These are phyloP conservation scores for Tholera decimalis DNA, from an alignment of 2,888 invertebrate species.

Conservation along the genomic window DNA sequence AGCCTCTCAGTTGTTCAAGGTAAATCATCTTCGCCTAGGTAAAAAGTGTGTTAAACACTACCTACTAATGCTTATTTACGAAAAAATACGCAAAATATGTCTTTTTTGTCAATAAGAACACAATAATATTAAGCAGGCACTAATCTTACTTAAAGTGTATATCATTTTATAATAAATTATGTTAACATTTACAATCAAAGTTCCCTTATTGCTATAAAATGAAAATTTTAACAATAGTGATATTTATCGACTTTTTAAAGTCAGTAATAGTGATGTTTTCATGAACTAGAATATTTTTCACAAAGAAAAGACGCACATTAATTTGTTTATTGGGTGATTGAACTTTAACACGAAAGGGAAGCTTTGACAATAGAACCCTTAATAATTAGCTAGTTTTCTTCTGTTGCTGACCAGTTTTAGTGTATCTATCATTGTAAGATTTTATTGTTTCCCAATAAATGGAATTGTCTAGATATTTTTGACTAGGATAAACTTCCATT, in stretches of 20 bases:
- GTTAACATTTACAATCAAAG: constrained; percentile 87
- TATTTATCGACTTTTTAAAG: constrained; percentile 70
- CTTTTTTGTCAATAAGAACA: constrained; percentile 83
- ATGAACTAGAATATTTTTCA: constrained; percentile 79
- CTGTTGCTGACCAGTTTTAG: background rate
- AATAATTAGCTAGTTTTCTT: background rate
- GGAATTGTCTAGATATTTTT: background rate
- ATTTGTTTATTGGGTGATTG: constrained; percentile 57
- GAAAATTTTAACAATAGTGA: constrained; percentile 80
- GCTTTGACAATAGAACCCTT: background rate
- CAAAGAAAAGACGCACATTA: constrained; percentile 60
- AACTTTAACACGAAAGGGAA: constrained; percentile 55
- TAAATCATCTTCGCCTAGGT: constrained; percentile 74
- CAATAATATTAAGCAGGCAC: constrained; percentile 89
- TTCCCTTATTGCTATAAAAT: constrained; percentile 85
- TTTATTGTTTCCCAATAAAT: constrained; percentile 3
- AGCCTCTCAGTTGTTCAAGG: constrained; percentile 87
- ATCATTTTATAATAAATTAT: constrained; percentile 90
- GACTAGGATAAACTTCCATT: background rate
- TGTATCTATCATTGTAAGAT: background rate
- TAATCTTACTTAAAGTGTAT: constrained; percentile 88
- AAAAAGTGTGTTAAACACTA: constrained; percentile 83
- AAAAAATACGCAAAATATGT: constrained; percentile 88
- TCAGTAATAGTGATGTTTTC: constrained; percentile 75
- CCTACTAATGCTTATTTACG: constrained; percentile 69